Evolutionary conservation across 2,888 invertebrate species (phyloP), one percentile per base, ranked within the genome.

Genomic region (Parelbella ahira): DNA sequence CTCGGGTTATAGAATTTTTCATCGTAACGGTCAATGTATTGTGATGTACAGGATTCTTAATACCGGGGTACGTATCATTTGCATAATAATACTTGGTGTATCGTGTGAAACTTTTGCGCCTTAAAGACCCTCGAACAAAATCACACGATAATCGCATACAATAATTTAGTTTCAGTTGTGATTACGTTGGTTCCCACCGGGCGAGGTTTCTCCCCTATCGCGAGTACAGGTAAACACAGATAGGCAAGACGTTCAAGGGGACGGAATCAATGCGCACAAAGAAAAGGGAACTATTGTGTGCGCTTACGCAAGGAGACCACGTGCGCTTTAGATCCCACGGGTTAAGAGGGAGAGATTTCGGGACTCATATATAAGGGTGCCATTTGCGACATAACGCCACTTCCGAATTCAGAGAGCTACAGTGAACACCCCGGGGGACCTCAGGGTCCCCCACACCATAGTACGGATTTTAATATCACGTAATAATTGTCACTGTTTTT

Each of bases 241-340:
- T 81, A 81, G 74, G 75, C 61, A 84, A 84, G 83, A 80, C 76
- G 81, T 60, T 67, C 61, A 69, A 77, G 75, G 84, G 87, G 84
- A 73, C 72, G 69, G 63, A 76, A 76, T 82, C 74, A 80, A 81
- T 58, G 64, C 60, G 50, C 70, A 62, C 80, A 81, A 83, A 78
- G 78, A 83, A 63, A 58, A 69, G 75, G 74, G 69, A 60, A 51
- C 68, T 52, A 75, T 86, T 84, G 84, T 86, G 55, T 74, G 78
- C 76, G 76, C 61, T 71, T 78, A 59, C 83, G 83, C 79, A 83
- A 82, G 77, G 65, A 71, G 66, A 49, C 69, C 83, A 83, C 82
- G 83, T 83, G 84, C 77, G 77, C 68, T 9, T 33, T 55, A 66
- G 76, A 62, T 86, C 86, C 77, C 87, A 86, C 87, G 86, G 80